These are phyloP conservation scores for Pomatorhinus ruficollis DNA, from an alignment of 2,113 vertebrate genomes.

Conservation along the genomic window DNA sequence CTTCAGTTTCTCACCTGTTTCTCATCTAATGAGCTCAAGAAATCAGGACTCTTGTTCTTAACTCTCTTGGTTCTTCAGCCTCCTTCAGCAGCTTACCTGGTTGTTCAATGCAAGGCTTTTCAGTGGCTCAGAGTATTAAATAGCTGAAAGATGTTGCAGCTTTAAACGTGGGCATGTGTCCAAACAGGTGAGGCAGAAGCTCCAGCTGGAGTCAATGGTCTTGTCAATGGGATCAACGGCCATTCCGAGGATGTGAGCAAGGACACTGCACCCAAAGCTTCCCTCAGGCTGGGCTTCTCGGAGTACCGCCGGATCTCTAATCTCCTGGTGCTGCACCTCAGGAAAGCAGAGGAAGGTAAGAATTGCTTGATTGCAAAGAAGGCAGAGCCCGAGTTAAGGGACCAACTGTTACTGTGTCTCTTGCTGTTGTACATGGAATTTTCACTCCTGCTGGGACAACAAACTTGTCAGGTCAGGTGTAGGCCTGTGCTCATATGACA, in stretches of 20 bases:
- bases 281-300: slow-evolving; percentile 86
- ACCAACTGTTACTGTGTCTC: neutral
- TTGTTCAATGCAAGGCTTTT: neutral
- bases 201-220: slow-evolving; percentile 76
- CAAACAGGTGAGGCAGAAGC: slow-evolving; percentile 76
- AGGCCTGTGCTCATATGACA: neutral
- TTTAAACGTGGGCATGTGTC: neutral
- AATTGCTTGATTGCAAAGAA: neutral
- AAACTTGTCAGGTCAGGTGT: neutral
- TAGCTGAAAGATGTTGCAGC: neutral
- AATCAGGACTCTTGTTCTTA: neutral
- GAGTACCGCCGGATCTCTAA: slow-evolving; percentile 96
- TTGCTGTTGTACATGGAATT: neutral
- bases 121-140: neutral
- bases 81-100: neutral
- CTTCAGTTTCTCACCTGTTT: neutral
- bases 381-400: neutral
- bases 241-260: slow-evolving; percentile 72
- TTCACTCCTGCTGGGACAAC: neutral
- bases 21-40: neutral
- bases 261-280: slow-evolving; percentile 75
- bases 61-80: neutral
- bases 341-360: slow-evolving; percentile 90
- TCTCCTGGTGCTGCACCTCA: slow-evolving; percentile 91
- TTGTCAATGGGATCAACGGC: slow-evolving; percentile 72